These are phyloP conservation scores for Dipodomys ordii DNA, from an alignment of 2,113 vertebrate genomes.

Conservation along the genomic window DNA sequence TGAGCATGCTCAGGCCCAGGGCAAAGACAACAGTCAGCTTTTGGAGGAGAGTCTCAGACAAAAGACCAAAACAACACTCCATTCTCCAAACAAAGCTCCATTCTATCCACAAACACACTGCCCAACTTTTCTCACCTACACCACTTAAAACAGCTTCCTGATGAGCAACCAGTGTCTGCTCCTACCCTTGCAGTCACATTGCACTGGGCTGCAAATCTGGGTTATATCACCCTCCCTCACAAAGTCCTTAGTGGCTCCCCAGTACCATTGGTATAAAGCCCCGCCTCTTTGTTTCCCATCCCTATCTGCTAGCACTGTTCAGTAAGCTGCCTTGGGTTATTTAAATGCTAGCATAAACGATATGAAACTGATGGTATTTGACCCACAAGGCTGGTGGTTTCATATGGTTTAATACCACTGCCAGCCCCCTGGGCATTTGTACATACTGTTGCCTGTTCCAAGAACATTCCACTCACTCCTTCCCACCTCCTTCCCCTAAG, in stretches of 20 bases:
- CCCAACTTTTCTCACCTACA: neutral
- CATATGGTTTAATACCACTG: neutral
- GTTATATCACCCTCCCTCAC: neutral
- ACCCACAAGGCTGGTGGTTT: neutral
- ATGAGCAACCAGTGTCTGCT: neutral
- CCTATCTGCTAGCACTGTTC: neutral
- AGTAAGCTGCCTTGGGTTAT: neutral
- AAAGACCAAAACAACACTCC: neutral
- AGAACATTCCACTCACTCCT: neutral
- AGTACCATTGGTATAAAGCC: neutral
- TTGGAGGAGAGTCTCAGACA: neutral
- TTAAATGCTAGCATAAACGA: neutral
- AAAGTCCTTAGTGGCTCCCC: conserved; percentile 10
- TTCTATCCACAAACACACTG: no score
- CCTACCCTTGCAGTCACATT: neutral
- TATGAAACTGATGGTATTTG: neutral
- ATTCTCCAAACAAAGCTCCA: neutral
- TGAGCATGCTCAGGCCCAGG: neutral
- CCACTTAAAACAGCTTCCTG: neutral
- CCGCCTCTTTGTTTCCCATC: neutral
- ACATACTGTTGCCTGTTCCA: no score
- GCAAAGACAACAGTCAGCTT: neutral
- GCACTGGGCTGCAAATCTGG: neutral
- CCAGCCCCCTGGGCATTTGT: neutral
- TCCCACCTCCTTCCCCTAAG: neutral